Base-by-base conservation (phyloP, 2,797 vertebrate species). In the Oreonectes daqikongensis region DNA sequence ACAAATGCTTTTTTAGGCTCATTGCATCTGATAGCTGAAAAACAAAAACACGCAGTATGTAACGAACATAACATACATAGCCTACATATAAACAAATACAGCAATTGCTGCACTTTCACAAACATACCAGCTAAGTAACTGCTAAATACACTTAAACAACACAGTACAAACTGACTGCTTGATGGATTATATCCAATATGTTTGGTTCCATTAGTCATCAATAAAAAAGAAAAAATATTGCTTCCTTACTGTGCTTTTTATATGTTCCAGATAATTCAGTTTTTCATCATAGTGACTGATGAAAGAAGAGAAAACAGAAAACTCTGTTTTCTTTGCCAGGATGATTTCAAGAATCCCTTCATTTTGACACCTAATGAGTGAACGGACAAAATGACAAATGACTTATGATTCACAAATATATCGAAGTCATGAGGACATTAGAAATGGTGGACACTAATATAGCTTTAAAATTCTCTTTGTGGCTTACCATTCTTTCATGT, bases 341-440 rank as follows among this genome's bases (percentile, higher is more conserved):
- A 99, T 94, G 85, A 97, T 81, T 60, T 96, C 95, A 14, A 96
- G 95, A 79, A 99, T 95, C 81, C 91, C 94, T 89, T 94, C 95
- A 52, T 92, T 91, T 82, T 94, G 92, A 17, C 97, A 94, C 96
- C 98, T 93, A 65, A 71, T n/a, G 24, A 50, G 44, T 60, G 46
- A 69, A 66, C n/a, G 7, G 61, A 40, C 38, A 12, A 65, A n/a
- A 35, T 6, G 35, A 26, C 32, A n/a, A 24, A 40, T 35, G 50
- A 20, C n/a, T 20, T 1, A 50, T n/a, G 46, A 2, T 5, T 18
- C 18, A 48, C 5, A 48, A 18, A 48, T 44, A 46, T 46, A 46
- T 7, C 2, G 7, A 17, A 46, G 18, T 50, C 5, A 1, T 20
- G 8, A 50, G 7, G 17, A 50, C 20, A 22, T 53, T 24, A 8